A percentile compares a stretch with the other conserved stretches of the same genome.
These are phyloP conservation scores for Atractosteus spatula DNA, from an alignment of 2,113 vertebrate genomes.

Conservation along the genomic window DNA sequence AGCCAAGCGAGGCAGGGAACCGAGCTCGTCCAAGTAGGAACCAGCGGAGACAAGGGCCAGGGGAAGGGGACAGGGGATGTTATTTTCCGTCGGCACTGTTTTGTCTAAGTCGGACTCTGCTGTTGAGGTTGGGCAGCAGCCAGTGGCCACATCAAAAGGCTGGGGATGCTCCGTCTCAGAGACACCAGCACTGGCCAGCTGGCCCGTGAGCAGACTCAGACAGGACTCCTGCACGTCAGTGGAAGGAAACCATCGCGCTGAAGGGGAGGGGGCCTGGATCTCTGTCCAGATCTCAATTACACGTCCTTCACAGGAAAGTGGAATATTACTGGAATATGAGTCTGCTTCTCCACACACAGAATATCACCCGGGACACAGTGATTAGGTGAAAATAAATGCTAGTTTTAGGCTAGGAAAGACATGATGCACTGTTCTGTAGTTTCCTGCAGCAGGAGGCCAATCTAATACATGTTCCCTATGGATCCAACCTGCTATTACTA, in stretches of 20 bases:
- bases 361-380: too few species aligned
- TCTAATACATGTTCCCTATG: too few species aligned
- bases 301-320: too few species aligned
- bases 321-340: too few species aligned
- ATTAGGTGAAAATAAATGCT: too few species aligned
- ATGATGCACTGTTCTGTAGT: too few species aligned
- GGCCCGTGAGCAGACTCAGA: conserved; percentile 3
- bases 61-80: conserved; percentile 54
- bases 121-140: conserved; percentile 49
- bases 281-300: not conserved
- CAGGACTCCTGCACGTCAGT: conserved; percentile 31
- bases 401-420: too few species aligned
- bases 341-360: too few species aligned
- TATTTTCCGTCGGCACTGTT: conserved; percentile 62
- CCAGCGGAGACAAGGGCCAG: conserved; percentile 70
- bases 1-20: too few species aligned
- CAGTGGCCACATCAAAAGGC: conserved; percentile 52
- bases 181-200: conserved; percentile 35
- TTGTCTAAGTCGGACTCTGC: conserved; percentile 65
- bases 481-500: too few species aligned
- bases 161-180: conserved; percentile 41
- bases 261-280: conserved; percentile 17
- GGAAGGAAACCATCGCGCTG: conserved; percentile 35
- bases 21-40: conserved; percentile 51
- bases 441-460: too few species aligned